Percentiles rank a stretch among this genome's conserved stretches.
Evolutionary conservation across 2,113 vertebrate species (phyloP).

Genomic region (Dipodomys ordii): DNA sequence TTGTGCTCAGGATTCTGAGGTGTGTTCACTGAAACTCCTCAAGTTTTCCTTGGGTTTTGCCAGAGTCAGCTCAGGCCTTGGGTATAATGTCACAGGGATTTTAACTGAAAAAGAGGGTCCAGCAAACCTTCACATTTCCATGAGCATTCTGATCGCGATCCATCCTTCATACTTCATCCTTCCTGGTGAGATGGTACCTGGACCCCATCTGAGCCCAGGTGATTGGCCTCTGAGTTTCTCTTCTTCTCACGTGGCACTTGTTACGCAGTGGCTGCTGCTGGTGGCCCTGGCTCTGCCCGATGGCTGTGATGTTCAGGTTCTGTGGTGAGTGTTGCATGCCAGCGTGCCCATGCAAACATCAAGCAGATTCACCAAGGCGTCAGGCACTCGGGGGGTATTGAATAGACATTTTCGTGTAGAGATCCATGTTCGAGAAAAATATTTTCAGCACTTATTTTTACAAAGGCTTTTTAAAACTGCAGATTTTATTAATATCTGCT

Average conservation of each 20-base stretch:
- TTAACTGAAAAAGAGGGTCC: background rate
- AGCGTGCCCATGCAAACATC: background rate
- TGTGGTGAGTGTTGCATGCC: background rate
- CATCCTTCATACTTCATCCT: background rate
- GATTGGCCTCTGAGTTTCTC: background rate
- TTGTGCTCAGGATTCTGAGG: background rate
- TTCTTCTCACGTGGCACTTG: background rate
- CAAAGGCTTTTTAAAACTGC: constrained; percentile 31
- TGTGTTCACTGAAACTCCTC: background rate
- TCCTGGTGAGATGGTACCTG: background rate
- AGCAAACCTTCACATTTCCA: background rate
- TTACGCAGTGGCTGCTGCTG: background rate
- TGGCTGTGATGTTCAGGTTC: background rate
- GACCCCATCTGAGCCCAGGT: background rate
- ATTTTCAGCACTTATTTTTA: constrained; percentile 42
- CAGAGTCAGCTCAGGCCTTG: background rate
- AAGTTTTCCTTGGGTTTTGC: constrained; percentile 23
- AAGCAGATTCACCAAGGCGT: too few species aligned
- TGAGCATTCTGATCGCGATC: background rate
- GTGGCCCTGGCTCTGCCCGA: background rate
- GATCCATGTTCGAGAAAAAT: background rate
- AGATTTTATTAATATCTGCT: constrained; percentile 33
- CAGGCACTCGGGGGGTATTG: too few species aligned
- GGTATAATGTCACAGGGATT: background rate
- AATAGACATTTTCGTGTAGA: background rate